A percentile compares a stretch with the other conserved stretches of the same genome.
Evolutionary conservation across 2,113 vertebrate genomes (phyloP).

Genomic region (Felis catus): F.catus_Fca126_mat1.0 CM031411.1:25350501-25351000

Average conservation of each 20-base stretch:
- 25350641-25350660: neutral
- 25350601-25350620: neutral
- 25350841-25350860: neutral
- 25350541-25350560: neutral
- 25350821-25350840: neutral
- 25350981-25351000: neutral
- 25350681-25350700: neutral
- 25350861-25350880: neutral
- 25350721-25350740: neutral
- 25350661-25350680: neutral
- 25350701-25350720: neutral
- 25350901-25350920: neutral
- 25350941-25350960: neutral
- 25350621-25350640: neutral
- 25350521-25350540: neutral
- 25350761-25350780: neutral
- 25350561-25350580: slow-evolving; percentile 35
- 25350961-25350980: neutral
- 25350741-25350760: neutral
- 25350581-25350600: slow-evolving; percentile 12
- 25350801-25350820: neutral
- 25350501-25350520: neutral
- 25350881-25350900: neutral
- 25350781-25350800: neutral
- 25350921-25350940: neutral